Conservation (phyloP, 2,888 invertebrate genomes). For the Adelognathus sp. region DNA sequence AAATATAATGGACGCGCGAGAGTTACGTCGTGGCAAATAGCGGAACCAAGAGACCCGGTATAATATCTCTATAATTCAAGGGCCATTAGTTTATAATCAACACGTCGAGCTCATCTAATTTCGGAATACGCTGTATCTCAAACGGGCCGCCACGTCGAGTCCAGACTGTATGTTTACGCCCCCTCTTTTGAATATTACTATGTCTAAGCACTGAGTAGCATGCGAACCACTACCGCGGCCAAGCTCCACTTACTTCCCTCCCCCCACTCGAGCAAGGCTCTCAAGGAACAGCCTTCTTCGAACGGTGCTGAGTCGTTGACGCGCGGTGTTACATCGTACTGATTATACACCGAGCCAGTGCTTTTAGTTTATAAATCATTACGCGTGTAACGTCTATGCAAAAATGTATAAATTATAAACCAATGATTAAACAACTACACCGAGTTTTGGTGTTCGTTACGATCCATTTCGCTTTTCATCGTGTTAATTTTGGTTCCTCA, state of each 20-base stretch:
- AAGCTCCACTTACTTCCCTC: slow-evolving; percentile 33
- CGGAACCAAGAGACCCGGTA: slow-evolving; percentile 63
- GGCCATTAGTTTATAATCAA: slow-evolving; percentile 80
- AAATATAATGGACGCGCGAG: slow-evolving; percentile 65
- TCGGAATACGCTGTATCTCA: slow-evolving; percentile 66
- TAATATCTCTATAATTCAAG: slow-evolving; percentile 81
- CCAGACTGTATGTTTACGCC: slow-evolving; percentile 69
- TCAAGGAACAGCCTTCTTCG: not conserved
- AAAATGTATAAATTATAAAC: not conserved
- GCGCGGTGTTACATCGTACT: not conserved
- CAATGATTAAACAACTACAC: not conserved
- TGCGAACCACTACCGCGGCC: slow-evolving; percentile 70
- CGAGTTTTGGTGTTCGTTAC: not conserved
- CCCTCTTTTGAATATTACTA: slow-evolving; percentile 80
- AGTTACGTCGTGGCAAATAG: not conserved
- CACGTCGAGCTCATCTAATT: slow-evolving; percentile 75
- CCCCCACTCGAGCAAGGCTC: slow-evolving; percentile 51
- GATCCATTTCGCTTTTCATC: too few relatives aligned
- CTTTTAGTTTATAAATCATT: slow-evolving; percentile 1
- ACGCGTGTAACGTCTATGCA: not conserved
- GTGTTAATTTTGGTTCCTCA: too few relatives aligned
- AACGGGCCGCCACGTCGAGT: slow-evolving; percentile 58
- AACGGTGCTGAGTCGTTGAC: not conserved
- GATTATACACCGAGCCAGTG: not conserved
- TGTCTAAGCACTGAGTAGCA: slow-evolving; percentile 78